phyloP scores from a whole-genome alignment of 2,888 invertebrate genomes.

The Drosophila infuscata region DNA sequence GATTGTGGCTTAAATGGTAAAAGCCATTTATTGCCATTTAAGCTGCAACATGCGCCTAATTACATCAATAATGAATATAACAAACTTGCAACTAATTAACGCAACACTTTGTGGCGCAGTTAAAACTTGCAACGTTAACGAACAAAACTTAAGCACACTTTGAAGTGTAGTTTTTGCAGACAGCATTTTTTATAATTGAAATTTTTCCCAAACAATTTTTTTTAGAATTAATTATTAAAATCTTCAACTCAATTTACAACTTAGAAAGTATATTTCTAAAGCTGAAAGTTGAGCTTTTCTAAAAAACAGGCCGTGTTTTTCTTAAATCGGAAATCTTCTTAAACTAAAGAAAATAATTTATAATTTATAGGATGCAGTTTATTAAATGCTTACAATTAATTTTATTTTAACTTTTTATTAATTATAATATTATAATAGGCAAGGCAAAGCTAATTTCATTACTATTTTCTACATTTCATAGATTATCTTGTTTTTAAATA shows the following conservation, averaged over 20 bases:
- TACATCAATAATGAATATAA: constrained; percentile 46
- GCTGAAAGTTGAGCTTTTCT: background rate
- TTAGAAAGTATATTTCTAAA: background rate
- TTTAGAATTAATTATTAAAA: background rate
- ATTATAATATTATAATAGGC: background rate
- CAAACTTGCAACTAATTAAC: constrained; percentile 42
- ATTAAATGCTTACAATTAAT: background rate
- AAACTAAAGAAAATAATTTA: background rate
- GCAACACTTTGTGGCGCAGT: constrained; percentile 18
- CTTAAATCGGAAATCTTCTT: background rate
- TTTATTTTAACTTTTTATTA: background rate
- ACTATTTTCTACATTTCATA: background rate
- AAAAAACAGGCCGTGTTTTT: background rate
- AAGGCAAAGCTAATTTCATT: background rate
- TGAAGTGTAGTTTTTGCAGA: background rate
- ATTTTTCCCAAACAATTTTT: background rate
- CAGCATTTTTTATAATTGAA: background rate
- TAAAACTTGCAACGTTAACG: constrained; percentile 13
- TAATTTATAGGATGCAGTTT: background rate
- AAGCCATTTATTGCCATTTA: constrained; percentile 12
- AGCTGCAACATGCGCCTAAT: constrained; percentile 37
- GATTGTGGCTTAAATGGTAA: constrained; percentile 31
- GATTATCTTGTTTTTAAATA: background rate
- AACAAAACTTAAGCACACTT: background rate
- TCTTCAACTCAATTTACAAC: background rate